Base-by-base conservation (phyloP, 2,888 invertebrate genomes). In the Hemithea aestivaria region DNA sequence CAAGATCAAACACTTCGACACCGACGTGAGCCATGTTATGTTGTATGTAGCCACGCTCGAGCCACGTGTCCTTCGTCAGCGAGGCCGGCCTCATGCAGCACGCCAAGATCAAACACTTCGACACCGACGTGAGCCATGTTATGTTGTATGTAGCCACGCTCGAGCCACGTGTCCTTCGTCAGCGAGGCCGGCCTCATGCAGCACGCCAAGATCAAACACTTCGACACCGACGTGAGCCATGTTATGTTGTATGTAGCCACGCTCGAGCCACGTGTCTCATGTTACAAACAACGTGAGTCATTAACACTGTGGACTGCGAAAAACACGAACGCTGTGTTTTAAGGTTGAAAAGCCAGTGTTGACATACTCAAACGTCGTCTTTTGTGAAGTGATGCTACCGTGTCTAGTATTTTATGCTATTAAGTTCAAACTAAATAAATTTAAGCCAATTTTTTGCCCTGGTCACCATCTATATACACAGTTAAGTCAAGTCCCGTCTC, bases 31-130 rank as follows among this genome's bases (percentile, higher is more conserved):
- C n/a, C n/a, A n/a, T n/a, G n/a, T n/a, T n/a, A n/a, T n/a, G n/a
- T n/a, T n/a, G 78, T 8, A 73, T 49, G 52, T 30, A 73, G 10
- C 80, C 80, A 46, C 58, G 78, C n/a, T 74, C 74, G 39, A 63
- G 62, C 27, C 61, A 68, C 1, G 72, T 58, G 1, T 79, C 79
- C 1, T 78, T 76, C 51, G 79, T 79, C 5, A 78, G 77, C 35
- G 60, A 51, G 11, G 53, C 64, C 1, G 81, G 81, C 0, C 55
- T 81, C 10, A 58, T 58, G 7, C 68, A 69, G 24, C 80, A 81
- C 51, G 58, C 53, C 39, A 57, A 68, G 1, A 45, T 51, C 41
- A 54, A 51, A 8, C 58, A 59, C 28, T 45, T 45, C 12, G 46
- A 22, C 5, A 10, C 21, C 4, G 20, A 32, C 10, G 51, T 54